Evolutionary conservation across 2,888 invertebrate species (phyloP), one percentile per base, ranked within the genome.

Genomic region (Lasiommata megera): DNA sequence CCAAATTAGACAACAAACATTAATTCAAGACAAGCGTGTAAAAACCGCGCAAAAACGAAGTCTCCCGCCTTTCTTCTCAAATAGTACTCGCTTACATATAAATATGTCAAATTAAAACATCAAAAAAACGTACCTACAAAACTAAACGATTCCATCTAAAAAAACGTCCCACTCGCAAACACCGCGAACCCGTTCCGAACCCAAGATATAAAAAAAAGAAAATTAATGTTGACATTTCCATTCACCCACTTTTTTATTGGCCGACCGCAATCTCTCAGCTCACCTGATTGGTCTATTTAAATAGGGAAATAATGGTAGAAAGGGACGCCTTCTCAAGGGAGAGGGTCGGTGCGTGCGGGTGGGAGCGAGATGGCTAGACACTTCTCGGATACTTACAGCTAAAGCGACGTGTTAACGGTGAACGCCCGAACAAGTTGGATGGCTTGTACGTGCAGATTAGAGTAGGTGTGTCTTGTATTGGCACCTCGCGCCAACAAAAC

Each of bases 231-330:
- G 86, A 86, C 86, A 87, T 80, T 83, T 86, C 81, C 80, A 79
- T 81, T 82, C 79, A 79, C 79, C 80, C 79, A 81, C 81, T 80
- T 80, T 76, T 81, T 89, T 88, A 90, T 89, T 90, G 89, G 89
- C 80, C 79, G 76, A 80, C 80, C 82, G 72, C 80, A 74, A 77
- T 71, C 74, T 65, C 62, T 64, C 66, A 69, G 65, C 67, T 69
- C 67, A 67, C 71, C 77, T 73, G 78, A 89, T 90, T 90, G 88
- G 89, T 80, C 67, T 77, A 76, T 79, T 78, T 82, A 79, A 86
- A 88, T 84, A 76, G 80, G 74, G 73, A 73, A 78, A 75, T 81
- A 76, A 73, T 69, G 82, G 71, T 70, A 61, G 80, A 90, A 76
- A 77, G 81, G 80, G 87, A 90, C 70, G 68, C 68, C 64, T 57